phyloP scores from a whole-genome alignment of 2,888 invertebrate genomes.

The Zaprionus bogoriensis region DNA sequence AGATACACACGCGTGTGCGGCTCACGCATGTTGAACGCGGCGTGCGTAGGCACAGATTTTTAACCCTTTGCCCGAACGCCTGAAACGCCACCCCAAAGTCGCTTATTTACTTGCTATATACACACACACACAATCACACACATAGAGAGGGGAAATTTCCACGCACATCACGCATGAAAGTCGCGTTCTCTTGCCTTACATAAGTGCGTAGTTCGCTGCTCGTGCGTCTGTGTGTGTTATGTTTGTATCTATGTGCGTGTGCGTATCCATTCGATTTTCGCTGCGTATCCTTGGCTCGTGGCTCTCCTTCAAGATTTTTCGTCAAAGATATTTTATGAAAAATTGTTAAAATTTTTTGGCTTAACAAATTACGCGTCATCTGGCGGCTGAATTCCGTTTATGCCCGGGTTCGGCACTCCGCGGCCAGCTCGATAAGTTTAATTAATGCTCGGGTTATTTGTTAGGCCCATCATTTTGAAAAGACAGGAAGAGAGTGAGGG shows the following conservation, averaged over 20 bases:
- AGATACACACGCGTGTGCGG: conserved; percentile 15
- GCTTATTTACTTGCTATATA: conserved; percentile 48
- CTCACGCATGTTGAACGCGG: conserved; percentile 68
- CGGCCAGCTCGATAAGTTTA: conserved; percentile 46
- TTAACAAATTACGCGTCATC: conserved; percentile 50
- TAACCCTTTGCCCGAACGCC: conserved; percentile 66
- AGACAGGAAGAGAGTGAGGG: too few species aligned
- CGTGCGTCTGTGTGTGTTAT: conserved; percentile 11
- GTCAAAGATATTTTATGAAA: conserved; percentile 56
- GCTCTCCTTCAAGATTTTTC: conserved; percentile 40
- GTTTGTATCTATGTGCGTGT: conserved; percentile 9
- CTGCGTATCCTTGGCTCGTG: conserved; percentile 10
- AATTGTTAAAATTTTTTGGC: conserved; percentile 40
- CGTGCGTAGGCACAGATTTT: conserved; percentile 68
- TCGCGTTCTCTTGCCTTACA: conserved; percentile 45
- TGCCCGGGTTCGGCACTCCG: conserved; percentile 8
- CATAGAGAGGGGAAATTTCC: conserved; percentile 65
- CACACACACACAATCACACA: not conserved
- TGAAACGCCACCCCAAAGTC: conserved; percentile 50
- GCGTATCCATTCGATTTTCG: conserved; percentile 45
- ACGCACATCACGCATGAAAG: conserved; percentile 69
- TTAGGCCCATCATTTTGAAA: conserved; percentile 23
- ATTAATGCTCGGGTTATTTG: conserved; percentile 53
- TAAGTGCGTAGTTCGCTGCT: conserved; percentile 20
- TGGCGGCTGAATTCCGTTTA: not conserved